Evolutionary conservation across 2,797 vertebrate genomes (phyloP), one percentile per base, ranked within the genome.

Genomic region (Lagocephalus sceleratus): DNA sequence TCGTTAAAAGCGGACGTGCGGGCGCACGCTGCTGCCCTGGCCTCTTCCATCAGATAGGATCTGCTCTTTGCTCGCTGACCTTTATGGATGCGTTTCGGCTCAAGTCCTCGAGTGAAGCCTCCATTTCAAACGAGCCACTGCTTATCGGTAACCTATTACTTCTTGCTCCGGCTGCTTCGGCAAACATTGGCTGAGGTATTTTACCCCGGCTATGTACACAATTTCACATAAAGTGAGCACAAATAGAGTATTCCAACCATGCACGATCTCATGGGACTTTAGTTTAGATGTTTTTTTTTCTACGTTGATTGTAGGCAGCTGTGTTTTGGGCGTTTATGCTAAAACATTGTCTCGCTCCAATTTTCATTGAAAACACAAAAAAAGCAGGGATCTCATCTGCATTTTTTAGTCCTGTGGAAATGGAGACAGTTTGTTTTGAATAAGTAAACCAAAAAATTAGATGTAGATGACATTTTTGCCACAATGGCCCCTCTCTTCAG

Each of bases 91-190:
- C 48, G 62, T 80, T 82, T 78, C 68, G 63, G 58, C 65, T 81
- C 64, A 43, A 55, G 72, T 72, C 69, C 76, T 77, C 55, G 20
- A 73, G 71, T 67, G 66, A 51, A 20, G 61, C 62, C 62, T 78
- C 64, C 53, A 63, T 81, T 77, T 79, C 78, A 83, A 81, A 81
- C 69, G 57, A 73, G 46, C 72, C 67, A 3, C 60, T 48, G 72
- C 80, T 87, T 85, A 88, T 87, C 83, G 64, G 85, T 86, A 73
- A 87, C 82, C 76, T 83, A 84, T 85, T 85, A 82, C 78, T 73
- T 65, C 77, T 82, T 65, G 62, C 58, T 35, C 63, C 11, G 26
- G 66, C 38, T 71, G 71, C 72, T 38, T 80, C 16, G 0, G 65
- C 75, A 86, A 88, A 87, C 80, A 83, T 19, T 52, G 67, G 56